phyloP scores from a whole-genome alignment of 2,888 invertebrate genomes.

The Chymomyza fuscimana region DNA sequence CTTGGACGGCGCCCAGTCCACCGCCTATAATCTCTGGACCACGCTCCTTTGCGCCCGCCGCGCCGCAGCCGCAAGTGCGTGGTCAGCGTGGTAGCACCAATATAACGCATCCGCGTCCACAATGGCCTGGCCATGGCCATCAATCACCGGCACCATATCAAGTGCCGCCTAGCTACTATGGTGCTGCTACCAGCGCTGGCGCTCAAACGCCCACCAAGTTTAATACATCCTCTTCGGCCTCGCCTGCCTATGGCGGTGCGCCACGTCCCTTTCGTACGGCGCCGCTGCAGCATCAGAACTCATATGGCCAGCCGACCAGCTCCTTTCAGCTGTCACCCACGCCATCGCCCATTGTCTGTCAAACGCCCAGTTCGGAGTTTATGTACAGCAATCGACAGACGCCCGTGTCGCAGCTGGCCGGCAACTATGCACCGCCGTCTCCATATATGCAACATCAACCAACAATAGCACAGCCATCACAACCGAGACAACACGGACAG shows the following conservation, averaged over 20 bases:
- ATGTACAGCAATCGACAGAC: slow-evolving; percentile 83
- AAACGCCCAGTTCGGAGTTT: slow-evolving; percentile 83
- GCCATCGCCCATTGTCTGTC: slow-evolving; percentile 83
- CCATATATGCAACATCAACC: slow-evolving; percentile 73
- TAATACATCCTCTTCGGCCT: slow-evolving; percentile 66
- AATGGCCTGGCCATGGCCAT: slow-evolving; percentile 82
- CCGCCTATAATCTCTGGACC: slow-evolving; percentile 86
- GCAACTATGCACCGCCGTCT: slow-evolving; percentile 69
- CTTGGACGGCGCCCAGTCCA: slow-evolving; percentile 86
- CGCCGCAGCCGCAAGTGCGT: slow-evolving; percentile 76
- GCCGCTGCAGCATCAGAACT: slow-evolving; percentile 78
- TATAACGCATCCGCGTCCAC: slow-evolving; percentile 85
- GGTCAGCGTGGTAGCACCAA: slow-evolving; percentile 77
- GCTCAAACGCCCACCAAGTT: slow-evolving; percentile 27
- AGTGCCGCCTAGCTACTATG: slow-evolving; percentile 57
- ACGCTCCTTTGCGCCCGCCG: slow-evolving; percentile 80
- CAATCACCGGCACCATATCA: slow-evolving; percentile 79
- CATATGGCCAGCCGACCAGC: slow-evolving; percentile 73
- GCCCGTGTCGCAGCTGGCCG: slow-evolving; percentile 76
- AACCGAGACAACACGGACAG: slow-evolving; percentile 75
- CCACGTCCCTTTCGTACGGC: slow-evolving; percentile 79
- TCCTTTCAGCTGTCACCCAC: slow-evolving; percentile 81
- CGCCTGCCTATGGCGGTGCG: slow-evolving; percentile 62
- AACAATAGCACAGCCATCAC: slow-evolving; percentile 75
- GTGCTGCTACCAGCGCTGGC: slow-evolving; percentile 25